Conservation (phyloP, 2,113 vertebrate genomes). For the Xyliphius kryptos region DNA sequence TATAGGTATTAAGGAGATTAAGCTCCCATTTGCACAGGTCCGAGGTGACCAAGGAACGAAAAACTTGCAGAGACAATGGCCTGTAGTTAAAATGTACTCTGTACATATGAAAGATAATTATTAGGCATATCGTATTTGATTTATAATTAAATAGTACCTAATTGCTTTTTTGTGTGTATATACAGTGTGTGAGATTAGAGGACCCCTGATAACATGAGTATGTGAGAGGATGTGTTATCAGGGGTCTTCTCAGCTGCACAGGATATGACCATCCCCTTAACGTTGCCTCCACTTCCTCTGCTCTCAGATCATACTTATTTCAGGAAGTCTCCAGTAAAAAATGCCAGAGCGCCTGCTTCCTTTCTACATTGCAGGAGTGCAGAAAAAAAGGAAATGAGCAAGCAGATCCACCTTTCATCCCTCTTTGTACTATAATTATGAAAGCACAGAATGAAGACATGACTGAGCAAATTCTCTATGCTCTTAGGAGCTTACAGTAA, state of each 20-base stretch:
- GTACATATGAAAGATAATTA: no score
- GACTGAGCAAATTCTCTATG: neutral
- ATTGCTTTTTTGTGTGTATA: no score
- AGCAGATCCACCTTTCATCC: conserved; percentile 26
- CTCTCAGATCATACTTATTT: conserved; percentile 39
- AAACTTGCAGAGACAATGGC: no score
- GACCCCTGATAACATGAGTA: no score
- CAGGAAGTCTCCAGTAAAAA: conserved; percentile 55
- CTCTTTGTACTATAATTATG: conserved; percentile 13
- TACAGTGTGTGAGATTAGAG: no score
- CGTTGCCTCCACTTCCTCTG: conserved; percentile 26
- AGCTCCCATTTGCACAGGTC: no score
- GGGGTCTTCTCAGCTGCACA: conserved; percentile 56
- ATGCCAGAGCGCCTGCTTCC: conserved; percentile 42
- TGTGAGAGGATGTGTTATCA: conserved; percentile 64
- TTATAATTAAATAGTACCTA: no score
- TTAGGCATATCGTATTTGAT: no score
- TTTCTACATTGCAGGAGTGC: conserved; percentile 29
- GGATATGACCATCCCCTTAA: conserved; percentile 52
- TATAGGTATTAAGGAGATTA: no score
- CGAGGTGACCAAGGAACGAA: no score
- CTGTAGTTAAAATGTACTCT: no score
- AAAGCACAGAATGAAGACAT: conserved; percentile 11
- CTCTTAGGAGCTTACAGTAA: neutral
- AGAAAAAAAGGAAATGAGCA: conserved; percentile 34